Evolutionary conservation across 2,797 vertebrate species (phyloP).

Genomic region (Hipposideros larvatus): DNA sequence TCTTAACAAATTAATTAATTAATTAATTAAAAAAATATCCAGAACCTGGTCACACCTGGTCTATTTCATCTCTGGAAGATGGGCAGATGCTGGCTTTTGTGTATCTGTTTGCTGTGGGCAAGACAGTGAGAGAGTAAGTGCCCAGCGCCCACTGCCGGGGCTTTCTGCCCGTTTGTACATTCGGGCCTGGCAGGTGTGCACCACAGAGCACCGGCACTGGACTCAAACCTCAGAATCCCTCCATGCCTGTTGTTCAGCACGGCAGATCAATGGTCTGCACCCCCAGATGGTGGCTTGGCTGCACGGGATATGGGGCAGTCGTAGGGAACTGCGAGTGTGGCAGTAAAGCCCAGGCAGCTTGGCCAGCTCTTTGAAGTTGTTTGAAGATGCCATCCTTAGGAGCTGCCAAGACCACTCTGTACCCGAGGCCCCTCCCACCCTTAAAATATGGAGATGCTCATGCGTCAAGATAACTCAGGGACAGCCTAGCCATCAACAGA

Average conservation of each 20-base stretch:
- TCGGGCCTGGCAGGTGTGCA: background rate
- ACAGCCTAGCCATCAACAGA: background rate
- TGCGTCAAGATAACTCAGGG: conserved; percentile 64
- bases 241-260: background rate
- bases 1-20: too few relatives aligned
- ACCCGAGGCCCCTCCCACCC: conserved; percentile 29
- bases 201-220: background rate
- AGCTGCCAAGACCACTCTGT: background rate
- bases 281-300: conserved; percentile 53
- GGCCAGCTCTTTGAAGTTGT: conserved; percentile 62
- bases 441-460: background rate
- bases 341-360: conserved; percentile 21
- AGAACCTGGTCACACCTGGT: background rate
- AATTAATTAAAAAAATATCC: too few relatives aligned
- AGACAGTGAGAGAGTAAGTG: background rate
- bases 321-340: background rate
- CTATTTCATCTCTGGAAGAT: background rate
- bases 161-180: background rate
- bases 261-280: background rate
- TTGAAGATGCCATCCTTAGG: conserved; percentile 10
- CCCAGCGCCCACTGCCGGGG: background rate
- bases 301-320: background rate
- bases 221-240: background rate
- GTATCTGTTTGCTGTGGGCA: too few relatives aligned
- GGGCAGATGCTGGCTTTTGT: background rate